These are phyloP conservation scores for Saturnia pavonia DNA, from an alignment of 2,888 invertebrate genomes.

Conservation along the genomic window DNA sequence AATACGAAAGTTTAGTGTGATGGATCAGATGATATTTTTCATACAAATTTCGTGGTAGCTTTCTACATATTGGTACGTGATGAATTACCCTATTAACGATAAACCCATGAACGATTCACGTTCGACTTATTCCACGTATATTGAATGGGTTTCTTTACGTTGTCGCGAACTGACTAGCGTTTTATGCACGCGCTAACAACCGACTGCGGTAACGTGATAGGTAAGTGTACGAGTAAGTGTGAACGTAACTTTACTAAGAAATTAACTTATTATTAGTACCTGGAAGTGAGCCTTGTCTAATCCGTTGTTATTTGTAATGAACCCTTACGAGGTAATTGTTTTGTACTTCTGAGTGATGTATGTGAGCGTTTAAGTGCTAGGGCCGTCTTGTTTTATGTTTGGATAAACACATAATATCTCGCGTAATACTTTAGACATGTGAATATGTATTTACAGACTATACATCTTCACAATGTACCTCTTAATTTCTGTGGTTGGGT, in stretches of 20 bases:
- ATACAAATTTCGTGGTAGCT: not conserved
- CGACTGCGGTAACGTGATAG: constrained; percentile 46
- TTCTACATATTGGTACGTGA: not conserved
- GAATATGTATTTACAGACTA: not conserved
- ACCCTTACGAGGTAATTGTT: constrained; percentile 15
- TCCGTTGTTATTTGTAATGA: constrained; percentile 31
- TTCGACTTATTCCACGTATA: constrained; percentile 30
- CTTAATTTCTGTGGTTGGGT: too few species aligned
- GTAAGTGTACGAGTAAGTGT: constrained; percentile 43
- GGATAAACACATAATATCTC: not conserved
- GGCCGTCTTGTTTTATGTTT: not conserved
- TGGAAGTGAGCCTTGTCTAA: constrained; percentile 46
- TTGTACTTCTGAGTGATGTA: not conserved
- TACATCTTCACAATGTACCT: not conserved
- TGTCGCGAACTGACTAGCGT: constrained; percentile 41
- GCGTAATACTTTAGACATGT: not conserved
- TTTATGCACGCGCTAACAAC: constrained; percentile 28
- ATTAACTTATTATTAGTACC: constrained; percentile 51
- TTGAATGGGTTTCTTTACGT: constrained; percentile 32
- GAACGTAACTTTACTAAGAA: constrained; percentile 45
- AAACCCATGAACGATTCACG: constrained; percentile 13
- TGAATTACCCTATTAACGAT: constrained; percentile 18
- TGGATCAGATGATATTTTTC: too few species aligned
- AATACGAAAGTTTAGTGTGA: too few species aligned
- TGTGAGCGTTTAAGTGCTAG: not conserved